These are phyloP conservation scores for Xiphorhynchus elegans DNA, from an alignment of 2,113 vertebrate genomes.

Conservation along the genomic window DNA sequence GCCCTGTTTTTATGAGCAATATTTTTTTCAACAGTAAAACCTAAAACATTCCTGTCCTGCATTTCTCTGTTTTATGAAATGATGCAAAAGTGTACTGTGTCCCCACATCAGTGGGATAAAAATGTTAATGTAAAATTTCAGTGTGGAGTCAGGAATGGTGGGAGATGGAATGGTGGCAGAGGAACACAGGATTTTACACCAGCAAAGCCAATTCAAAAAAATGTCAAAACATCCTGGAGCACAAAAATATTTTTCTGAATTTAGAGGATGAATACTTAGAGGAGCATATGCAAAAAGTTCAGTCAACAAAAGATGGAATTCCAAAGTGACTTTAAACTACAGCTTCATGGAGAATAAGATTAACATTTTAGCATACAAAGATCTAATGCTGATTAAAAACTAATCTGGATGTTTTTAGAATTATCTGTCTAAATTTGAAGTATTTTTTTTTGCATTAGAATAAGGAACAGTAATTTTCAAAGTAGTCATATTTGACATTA, in stretches of 20 bases:
- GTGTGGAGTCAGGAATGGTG: background rate
- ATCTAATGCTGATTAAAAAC: background rate
- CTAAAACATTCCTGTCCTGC: background rate
- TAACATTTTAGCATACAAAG: background rate
- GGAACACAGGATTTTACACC: background rate
- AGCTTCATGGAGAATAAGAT: background rate
- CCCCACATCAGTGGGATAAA: background rate
- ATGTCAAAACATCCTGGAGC: background rate
- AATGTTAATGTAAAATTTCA: background rate
- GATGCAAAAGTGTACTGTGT: background rate
- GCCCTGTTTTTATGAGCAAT: background rate
- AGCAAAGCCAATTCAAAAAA: background rate
- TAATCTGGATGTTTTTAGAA: background rate
- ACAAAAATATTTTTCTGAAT: background rate
- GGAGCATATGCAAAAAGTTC: background rate
- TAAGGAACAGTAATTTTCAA: background rate
- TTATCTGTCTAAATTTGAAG: background rate
- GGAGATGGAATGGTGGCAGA: background rate
- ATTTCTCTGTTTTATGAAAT: background rate
- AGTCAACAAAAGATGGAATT: background rate
- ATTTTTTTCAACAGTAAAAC: background rate
- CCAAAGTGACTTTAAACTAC: background rate
- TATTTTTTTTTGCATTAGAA: background rate
- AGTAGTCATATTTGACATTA: background rate
- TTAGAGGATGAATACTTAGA: background rate